Conservation (phyloP, 2,888 invertebrate genomes). For the Spodoptera picta region DNA sequence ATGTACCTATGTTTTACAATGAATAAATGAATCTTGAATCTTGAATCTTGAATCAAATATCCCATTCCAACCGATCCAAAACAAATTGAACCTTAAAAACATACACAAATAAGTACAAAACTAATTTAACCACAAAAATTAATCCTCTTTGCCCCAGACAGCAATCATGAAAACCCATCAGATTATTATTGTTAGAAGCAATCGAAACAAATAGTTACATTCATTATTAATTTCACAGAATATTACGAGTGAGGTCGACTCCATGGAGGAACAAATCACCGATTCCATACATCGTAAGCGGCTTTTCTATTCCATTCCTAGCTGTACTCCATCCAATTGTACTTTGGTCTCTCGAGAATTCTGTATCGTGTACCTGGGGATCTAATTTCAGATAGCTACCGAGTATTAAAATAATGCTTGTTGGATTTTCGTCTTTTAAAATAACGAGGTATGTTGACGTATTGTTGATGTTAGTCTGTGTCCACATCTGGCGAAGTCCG, state of each 20-base stretch:
- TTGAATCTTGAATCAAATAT: too few relatives aligned
- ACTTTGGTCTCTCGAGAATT: conserved; percentile 57
- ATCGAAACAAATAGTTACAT: conserved; percentile 52
- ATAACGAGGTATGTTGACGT: not conserved
- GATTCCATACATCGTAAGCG: conserved; percentile 66
- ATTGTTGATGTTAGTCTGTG: too few relatives aligned
- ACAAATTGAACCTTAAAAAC: not conserved
- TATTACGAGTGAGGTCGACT: conserved; percentile 30
- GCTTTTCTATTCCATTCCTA: conserved; percentile 72
- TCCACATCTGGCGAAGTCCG: too few relatives aligned
- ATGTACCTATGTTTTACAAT: too few relatives aligned
- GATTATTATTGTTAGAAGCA: conserved; percentile 39
- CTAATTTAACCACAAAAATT: conserved; percentile 4
- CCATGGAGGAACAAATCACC: conserved; percentile 23
- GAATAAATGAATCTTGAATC: too few relatives aligned
- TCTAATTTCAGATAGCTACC: conserved; percentile 31
- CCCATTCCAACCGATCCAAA: too few relatives aligned
- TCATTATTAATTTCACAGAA: conserved; percentile 50
- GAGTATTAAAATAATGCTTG: conserved; percentile 17
- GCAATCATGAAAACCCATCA: conserved; percentile 33
- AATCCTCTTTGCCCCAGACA: conserved; percentile 28
- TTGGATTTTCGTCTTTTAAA: conserved; percentile 36
- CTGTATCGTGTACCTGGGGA: conserved; percentile 35
- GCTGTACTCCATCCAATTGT: conserved; percentile 67
- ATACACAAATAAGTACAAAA: conserved; percentile 15